These are phyloP conservation scores for Epinephelus lanceolatus DNA, from an alignment of 2,113 vertebrate genomes.

Conservation along the genomic window DNA sequence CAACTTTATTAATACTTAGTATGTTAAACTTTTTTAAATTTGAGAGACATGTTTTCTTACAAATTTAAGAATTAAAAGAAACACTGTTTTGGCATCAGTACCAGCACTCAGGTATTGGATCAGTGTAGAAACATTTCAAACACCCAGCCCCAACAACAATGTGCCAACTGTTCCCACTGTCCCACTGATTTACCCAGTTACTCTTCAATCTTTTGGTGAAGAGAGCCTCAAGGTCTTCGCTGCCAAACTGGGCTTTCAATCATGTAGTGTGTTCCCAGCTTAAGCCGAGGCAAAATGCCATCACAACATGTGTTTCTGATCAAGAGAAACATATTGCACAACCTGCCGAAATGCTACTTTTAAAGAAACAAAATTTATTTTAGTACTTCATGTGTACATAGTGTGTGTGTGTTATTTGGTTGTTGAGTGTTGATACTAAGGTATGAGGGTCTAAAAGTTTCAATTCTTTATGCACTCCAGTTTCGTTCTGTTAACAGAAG, in stretches of 20 bases:
- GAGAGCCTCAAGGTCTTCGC: too few relatives aligned
- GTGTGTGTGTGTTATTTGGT: slow-evolving; percentile 26
- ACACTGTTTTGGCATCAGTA: background rate
- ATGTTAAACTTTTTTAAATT: background rate
- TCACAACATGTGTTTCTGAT: background rate
- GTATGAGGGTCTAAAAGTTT: slow-evolving; percentile 47
- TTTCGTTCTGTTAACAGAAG: slow-evolving; percentile 41
- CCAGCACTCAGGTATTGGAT: background rate
- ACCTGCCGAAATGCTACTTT: slow-evolving; percentile 37
- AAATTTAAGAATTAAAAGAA: background rate
- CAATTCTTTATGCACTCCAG: slow-evolving; percentile 45
- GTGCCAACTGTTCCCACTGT: background rate
- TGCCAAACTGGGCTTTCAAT: background rate
- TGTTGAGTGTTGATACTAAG: slow-evolving; percentile 11
- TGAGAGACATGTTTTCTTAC: background rate
- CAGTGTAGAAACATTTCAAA: background rate
- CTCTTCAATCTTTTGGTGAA: background rate
- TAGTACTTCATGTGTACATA: slow-evolving; percentile 57
- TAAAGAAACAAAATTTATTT: slow-evolving; percentile 5
- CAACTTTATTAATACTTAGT: background rate
- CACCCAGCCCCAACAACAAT: background rate
- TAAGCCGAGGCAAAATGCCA: background rate
- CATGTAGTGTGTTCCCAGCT: slow-evolving; percentile 11
- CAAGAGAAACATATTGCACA: slow-evolving; percentile 34
- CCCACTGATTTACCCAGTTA: background rate